Conservation (phyloP, 2,888 invertebrate species). For the Liposcelis brunnea region DNA sequence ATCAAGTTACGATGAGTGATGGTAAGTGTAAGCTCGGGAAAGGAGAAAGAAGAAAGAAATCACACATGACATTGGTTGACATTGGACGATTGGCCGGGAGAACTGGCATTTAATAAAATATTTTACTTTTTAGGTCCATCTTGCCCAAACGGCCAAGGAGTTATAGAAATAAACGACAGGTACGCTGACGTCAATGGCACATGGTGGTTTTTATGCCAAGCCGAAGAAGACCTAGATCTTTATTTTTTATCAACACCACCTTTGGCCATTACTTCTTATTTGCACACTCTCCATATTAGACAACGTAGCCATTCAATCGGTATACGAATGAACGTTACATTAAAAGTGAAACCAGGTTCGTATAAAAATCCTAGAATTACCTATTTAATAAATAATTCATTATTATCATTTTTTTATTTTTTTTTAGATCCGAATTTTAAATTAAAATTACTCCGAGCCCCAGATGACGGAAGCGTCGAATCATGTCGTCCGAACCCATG, state of each 20-base stretch:
- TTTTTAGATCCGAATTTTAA: conserved; percentile 22
- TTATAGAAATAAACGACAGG: conserved; percentile 43
- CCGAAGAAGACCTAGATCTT: conserved; percentile 16
- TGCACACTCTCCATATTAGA: conserved; percentile 44
- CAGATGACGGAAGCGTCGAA: conserved; percentile 30
- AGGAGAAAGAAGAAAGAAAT: not conserved
- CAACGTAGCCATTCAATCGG: conserved; percentile 30
- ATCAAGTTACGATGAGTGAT: not conserved
- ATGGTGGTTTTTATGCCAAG: conserved; percentile 45
- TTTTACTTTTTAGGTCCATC: conserved; percentile 10
- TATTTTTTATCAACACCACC: conserved; percentile 23
- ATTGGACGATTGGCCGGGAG: not conserved
- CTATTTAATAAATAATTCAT: conserved; percentile 9
- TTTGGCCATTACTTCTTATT: conserved; percentile 45
- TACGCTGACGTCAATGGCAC: conserved; percentile 56
- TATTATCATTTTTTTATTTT: conserved; percentile 3
- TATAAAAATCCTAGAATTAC: conserved; percentile 4
- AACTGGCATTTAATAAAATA: not conserved
- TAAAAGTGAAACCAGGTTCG: conserved; percentile 39
- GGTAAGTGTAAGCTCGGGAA: not conserved
- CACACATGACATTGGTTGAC: not conserved
- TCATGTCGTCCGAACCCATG: conserved; percentile 60
- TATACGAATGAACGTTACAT: conserved; percentile 39
- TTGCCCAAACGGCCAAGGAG: conserved; percentile 31
- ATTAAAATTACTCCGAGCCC: conserved; percentile 19